phyloP scores from a whole-genome alignment of 2,797 vertebrate genomes.

The Chelon labrosus region DNA sequence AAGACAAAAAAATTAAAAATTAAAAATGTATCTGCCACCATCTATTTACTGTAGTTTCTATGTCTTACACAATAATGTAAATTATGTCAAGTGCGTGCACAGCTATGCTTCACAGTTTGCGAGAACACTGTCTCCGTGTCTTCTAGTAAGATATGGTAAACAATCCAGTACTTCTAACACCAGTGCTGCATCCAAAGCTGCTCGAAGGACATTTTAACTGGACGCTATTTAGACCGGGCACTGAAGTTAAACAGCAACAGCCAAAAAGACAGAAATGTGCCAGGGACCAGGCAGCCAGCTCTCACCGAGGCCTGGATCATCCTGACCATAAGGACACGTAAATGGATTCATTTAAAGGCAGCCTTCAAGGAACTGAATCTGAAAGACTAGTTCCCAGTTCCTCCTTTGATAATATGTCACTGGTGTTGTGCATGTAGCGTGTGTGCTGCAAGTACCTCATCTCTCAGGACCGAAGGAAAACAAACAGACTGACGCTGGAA shows the following conservation, averaged over 20 bases:
- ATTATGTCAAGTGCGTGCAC: neutral
- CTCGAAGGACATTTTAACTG: too few relatives aligned
- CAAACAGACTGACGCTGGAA: slow-evolving; percentile 17
- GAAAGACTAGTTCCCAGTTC: slow-evolving; percentile 84
- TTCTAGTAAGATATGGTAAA: neutral
- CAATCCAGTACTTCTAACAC: too few relatives aligned
- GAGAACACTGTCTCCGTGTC: neutral
- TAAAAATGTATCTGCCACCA: neutral
- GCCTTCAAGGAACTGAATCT: slow-evolving; percentile 87
- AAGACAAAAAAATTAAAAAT: slow-evolving; percentile 12
- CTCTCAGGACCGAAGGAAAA: slow-evolving; percentile 48
- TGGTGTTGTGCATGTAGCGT: slow-evolving; percentile 47
- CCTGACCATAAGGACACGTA: slow-evolving; percentile 54
- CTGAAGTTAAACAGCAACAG: too few relatives aligned
- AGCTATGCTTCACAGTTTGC: neutral
- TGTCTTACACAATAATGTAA: slow-evolving; percentile 13
- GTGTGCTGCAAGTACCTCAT: slow-evolving; percentile 25
- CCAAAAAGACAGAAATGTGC: neutral
- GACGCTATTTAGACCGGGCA: too few relatives aligned
- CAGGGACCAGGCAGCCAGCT: neutral
- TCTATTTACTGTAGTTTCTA: slow-evolving; percentile 27
- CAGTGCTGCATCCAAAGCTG: too few relatives aligned
- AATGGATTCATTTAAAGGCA: slow-evolving; percentile 75
- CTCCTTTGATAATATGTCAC: slow-evolving; percentile 76
- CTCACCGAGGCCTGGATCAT: slow-evolving; percentile 41